Evolutionary conservation across 2,113 vertebrate genomes (phyloP).

Genomic region (Pseudopipra pipra): DNA sequence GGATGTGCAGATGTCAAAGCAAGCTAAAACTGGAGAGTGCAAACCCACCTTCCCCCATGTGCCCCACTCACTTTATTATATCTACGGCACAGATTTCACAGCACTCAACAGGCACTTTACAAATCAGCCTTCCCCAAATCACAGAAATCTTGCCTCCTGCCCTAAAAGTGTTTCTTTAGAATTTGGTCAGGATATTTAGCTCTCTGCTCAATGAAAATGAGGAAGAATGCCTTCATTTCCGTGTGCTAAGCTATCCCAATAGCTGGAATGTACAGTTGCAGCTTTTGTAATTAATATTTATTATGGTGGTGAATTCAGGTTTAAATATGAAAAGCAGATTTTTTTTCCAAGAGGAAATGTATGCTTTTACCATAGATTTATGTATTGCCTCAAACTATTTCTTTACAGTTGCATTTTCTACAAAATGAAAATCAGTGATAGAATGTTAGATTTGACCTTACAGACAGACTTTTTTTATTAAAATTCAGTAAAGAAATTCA

Average conservation of each 20-base stretch:
- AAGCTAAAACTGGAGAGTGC: background rate
- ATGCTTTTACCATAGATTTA: background rate
- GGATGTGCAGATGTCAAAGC: background rate
- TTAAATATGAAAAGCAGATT: background rate
- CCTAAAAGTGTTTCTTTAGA: background rate
- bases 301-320: background rate
- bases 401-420: background rate
- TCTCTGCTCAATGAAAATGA: background rate
- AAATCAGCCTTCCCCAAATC: background rate
- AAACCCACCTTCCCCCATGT: background rate
- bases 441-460: background rate
- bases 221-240: background rate
- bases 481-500: background rate
- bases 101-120: background rate
- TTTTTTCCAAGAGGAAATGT: background rate
- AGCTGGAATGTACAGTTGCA: background rate
- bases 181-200: background rate
- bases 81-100: background rate
- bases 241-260: accelerated
- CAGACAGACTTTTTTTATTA: background rate
- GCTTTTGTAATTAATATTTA: background rate
- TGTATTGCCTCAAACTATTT: background rate
- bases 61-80: background rate
- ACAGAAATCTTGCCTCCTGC: background rate
- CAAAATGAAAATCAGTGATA: background rate